A percentile compares a stretch with the other conserved stretches of the same genome.
These are phyloP conservation scores for Platyura marginata DNA, from an alignment of 1,140 invertebrate species.

Conservation along the genomic window DNA sequence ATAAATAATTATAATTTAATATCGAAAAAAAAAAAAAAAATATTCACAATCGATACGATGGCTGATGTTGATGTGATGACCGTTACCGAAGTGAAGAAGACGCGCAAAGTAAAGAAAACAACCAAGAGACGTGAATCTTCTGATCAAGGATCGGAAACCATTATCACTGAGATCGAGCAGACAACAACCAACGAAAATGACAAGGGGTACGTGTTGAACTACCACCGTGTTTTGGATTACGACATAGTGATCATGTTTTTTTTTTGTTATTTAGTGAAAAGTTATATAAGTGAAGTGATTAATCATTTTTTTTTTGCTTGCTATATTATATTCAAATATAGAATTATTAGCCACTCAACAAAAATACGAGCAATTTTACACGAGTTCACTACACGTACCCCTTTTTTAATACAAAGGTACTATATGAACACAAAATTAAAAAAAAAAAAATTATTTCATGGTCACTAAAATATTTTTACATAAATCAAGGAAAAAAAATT, in stretches of 20 bases:
- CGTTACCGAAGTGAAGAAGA: constrained; percentile 63
- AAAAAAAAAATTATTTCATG: too few relatives aligned
- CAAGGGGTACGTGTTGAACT: constrained; percentile 74
- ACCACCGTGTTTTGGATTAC: too few relatives aligned
- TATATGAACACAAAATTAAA: too few relatives aligned
- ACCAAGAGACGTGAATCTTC: constrained; percentile 58
- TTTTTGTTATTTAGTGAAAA: too few relatives aligned
- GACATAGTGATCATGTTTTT: too few relatives aligned
- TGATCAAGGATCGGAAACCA: constrained; percentile 49
- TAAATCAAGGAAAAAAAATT: too few relatives aligned
- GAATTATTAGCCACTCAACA: too few relatives aligned
- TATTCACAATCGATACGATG: constrained; percentile 30
- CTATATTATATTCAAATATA: too few relatives aligned
- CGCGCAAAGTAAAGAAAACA: constrained; percentile 75
- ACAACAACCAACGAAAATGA: constrained; percentile 42
- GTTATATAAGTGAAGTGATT: too few relatives aligned
- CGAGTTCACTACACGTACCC: not conserved
- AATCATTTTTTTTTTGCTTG: too few relatives aligned
- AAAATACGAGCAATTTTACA: too few relatives aligned
- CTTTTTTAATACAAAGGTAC: not conserved
- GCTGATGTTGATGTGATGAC: constrained; percentile 72
- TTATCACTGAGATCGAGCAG: constrained; percentile 63
- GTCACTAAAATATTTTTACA: too few relatives aligned
- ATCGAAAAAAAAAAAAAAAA: not conserved
- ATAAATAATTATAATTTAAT: not conserved